Evolutionary conservation across 2,113 vertebrate species (phyloP), one percentile per base, ranked within the genome.

Genomic region (Vicugna pacos): DNA sequence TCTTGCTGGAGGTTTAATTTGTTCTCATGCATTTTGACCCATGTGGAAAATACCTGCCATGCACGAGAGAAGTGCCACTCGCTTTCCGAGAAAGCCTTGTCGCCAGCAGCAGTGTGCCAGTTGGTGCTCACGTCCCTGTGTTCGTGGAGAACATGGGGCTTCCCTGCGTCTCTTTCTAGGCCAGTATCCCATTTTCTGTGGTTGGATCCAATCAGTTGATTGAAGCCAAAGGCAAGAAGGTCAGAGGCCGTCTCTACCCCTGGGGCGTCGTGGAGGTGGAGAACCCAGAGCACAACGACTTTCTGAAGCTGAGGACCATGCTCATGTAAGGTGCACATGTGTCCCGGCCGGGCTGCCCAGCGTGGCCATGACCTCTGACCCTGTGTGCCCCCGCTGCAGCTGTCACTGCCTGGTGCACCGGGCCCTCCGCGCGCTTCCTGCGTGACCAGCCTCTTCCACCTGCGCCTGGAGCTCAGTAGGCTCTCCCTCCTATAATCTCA

Each of bases 211-310:
- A 99, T 97, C 99, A 99, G 98, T 98, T 99, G 98, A 99, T 99
- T 93, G 99, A 99, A 98, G 99, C 99, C 95, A 99, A 99, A 96
- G 99, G 99, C 90, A 99, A 99, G 99, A 99, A 99, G 98, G 99
- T 99, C 58, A 98, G 99, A 98, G 99, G 99, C 38, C 99, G 99
- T 13, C 99, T 99, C 91, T 99, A 99, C 96, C 99, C 99, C 0
- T 99, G 99, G 99, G 99, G 99, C 3, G 99, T 99, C 24, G 99
- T 99, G 97, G 99, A 99, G 98, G 99, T 99, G 98, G 99, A 99
- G 98, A 99, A 99, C 96, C 99, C 99, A 0, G 99, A 99, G 88
- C 99, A 99, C 96, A 99, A 99, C 2, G 99, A 99, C 98, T 99
- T 99, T 97, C 98, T 99, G 95, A 99, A 99, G 98, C 98, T 99